Evolutionary conservation across 2,113 vertebrate species (phyloP), one percentile per base, ranked within the genome.

Genomic region (Pterocles gutturalis): DNA sequence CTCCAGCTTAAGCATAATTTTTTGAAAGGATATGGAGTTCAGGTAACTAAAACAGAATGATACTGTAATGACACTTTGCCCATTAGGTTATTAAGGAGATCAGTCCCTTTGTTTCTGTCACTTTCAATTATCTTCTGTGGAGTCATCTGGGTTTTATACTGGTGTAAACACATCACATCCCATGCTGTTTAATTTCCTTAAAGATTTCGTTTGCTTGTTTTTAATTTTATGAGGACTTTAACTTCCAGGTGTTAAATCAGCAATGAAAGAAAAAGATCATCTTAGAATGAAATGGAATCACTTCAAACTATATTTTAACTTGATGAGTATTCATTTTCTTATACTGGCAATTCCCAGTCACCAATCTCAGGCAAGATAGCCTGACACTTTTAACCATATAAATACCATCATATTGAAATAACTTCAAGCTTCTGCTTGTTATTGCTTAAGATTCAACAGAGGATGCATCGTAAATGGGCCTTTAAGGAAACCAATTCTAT

Each of bases 231-330:
- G 58, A 83, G 58, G 67, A 46, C 70, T 95, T 91, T 53, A 87
- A 88, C 54, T 86, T 87, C 55, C 83, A 95, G 79, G 85, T 96
- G 95, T 90, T 92, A 91, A 93, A 93, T 61, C 78, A 94, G 90
- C 70, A 90, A 41, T 34, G 55, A 94, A 77, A 90, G 41, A 62
- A 83, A 90, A 80, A 38, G 28, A 75, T 67, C 29, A 45, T 75
- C 45, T 91, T 10, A 5, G 43, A 70, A 51, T 17, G 43, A 61
- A 96, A 62, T 21, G 17, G 75, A 92, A 67, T 77, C 34, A 66
- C 83, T 70, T 48, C n/a, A 17, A 72, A 57, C 58, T 17, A 3
- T 54, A 87, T 53, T 91, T 94, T 82, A 51, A 76, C 43, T 90
- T 95, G 81, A 92, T 28, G 58, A 83, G 38, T 16, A 64, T 51